phyloP scores from a whole-genome alignment of 1,140 invertebrate species.

The Tribolium madens region DNA sequence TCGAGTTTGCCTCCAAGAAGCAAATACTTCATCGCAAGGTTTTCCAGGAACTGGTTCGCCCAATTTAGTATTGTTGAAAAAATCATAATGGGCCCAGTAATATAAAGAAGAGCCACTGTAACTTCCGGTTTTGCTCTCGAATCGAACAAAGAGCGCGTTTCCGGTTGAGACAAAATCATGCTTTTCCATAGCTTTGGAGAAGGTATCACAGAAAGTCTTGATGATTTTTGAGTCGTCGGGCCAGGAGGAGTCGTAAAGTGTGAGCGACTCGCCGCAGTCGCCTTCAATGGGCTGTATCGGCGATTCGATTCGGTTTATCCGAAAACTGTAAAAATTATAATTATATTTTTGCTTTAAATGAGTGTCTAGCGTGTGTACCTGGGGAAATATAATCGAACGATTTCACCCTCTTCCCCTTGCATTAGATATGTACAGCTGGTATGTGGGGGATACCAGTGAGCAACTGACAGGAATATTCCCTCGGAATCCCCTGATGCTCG shows the following conservation, averaged over 20 bases:
- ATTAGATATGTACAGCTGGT: slow-evolving; percentile 92
- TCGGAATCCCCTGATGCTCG: slow-evolving; percentile 81
- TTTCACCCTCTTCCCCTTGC: slow-evolving; percentile 84
- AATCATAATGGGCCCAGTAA: slow-evolving; percentile 93
- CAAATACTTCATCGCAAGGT: slow-evolving; percentile 87
- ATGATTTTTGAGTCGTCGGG: slow-evolving; percentile 89
- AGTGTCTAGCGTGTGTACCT: slow-evolving; percentile 68
- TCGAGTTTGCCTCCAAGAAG: slow-evolving; percentile 79
- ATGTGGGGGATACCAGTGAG: slow-evolving; percentile 92
- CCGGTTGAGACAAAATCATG: slow-evolving; percentile 90
- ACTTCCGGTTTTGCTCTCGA: slow-evolving; percentile 91
- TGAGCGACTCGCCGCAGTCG: slow-evolving; percentile 89
- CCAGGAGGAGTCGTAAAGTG: slow-evolving; percentile 86
- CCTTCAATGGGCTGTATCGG: slow-evolving; percentile 87
- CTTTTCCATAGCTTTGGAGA: slow-evolving; percentile 91
- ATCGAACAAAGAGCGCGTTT: slow-evolving; percentile 86
- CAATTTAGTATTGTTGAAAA: slow-evolving; percentile 89
- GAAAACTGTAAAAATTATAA: slow-evolving; percentile 73
- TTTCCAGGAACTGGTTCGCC: slow-evolving; percentile 83
- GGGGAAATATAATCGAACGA: slow-evolving; percentile 88
- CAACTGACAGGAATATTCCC: slow-evolving; percentile 89
- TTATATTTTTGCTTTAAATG: not conserved
- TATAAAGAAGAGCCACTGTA: slow-evolving; percentile 89
- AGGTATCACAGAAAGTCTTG: slow-evolving; percentile 93
- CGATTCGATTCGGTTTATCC: slow-evolving; percentile 89